These are phyloP conservation scores for Cisticola juncidis DNA, from an alignment of 2,113 vertebrate species.

Conservation along the genomic window DNA sequence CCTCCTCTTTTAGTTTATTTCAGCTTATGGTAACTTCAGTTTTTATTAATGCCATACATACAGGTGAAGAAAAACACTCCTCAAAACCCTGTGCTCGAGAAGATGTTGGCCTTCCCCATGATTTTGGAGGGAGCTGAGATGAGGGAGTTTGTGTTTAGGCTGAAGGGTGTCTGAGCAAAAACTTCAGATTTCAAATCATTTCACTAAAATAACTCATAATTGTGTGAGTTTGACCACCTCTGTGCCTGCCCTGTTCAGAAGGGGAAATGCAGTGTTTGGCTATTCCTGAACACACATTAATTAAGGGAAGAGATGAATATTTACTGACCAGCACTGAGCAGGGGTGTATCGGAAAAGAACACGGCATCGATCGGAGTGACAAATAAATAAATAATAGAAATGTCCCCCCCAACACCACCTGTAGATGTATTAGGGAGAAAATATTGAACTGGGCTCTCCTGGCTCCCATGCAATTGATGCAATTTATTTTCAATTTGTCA, in stretches of 20 bases:
- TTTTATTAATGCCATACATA: not conserved
- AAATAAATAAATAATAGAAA: constrained; percentile 15
- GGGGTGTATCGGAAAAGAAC: not conserved
- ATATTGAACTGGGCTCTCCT: constrained; percentile 70
- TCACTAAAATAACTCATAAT: not conserved
- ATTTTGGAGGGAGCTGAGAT: not conserved
- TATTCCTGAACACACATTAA: not conserved
- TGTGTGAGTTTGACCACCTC: accelerated
- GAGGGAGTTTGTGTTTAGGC: not conserved
- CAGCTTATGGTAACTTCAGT: not conserved
- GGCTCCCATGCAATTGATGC: constrained; percentile 66
- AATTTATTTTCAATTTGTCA: constrained; percentile 84
- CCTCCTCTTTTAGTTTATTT: not conserved
- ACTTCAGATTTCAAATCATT: not conserved
- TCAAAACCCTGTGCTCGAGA: not conserved
- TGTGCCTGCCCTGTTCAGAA: not conserved
- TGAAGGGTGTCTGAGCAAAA: not conserved
- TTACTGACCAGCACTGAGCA: not conserved
- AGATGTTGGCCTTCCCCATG: not conserved
- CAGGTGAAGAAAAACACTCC: not conserved
- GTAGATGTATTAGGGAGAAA: constrained; percentile 67
- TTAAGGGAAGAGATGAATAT: not conserved
- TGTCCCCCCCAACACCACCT: not conserved
- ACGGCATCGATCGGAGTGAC: not conserved
- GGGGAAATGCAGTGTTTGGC: not conserved